These are phyloP conservation scores for Clarias pachynema DNA, from an alignment of 2,797 vertebrate species.

Conservation along the genomic window DNA sequence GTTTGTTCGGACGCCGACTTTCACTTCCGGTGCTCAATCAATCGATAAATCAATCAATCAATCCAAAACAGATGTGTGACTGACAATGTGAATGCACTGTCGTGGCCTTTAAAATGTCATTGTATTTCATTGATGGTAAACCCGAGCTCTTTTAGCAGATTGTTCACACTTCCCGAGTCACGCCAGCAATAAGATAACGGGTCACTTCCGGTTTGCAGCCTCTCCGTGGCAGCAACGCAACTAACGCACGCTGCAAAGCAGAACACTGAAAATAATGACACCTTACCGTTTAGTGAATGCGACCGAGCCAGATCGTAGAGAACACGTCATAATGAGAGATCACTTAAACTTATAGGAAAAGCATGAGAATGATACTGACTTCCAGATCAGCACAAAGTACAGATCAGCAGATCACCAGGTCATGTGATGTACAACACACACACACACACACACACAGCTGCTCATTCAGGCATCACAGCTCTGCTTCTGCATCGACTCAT, in stretches of 20 bases:
- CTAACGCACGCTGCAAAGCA: neutral
- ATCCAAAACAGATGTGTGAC: too few relatives aligned
- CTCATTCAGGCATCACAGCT: neutral
- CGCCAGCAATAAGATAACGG: neutral
- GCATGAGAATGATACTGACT: neutral
- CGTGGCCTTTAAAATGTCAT: neutral
- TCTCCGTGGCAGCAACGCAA: neutral
- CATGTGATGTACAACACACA: slow-evolving; percentile 27
- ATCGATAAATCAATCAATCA: too few relatives aligned
- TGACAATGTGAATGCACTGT: neutral
- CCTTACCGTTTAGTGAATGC: slow-evolving; percentile 31
- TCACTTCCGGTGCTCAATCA: slow-evolving; percentile 7
- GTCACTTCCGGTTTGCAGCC: neutral
- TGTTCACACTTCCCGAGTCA: neutral
- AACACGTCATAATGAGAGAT: slow-evolving; percentile 8
- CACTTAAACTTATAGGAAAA: neutral
- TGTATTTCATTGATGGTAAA: too few relatives aligned
- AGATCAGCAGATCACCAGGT: neutral
- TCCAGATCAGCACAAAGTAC: neutral
- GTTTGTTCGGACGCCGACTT: neutral
- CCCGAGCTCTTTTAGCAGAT: neutral
- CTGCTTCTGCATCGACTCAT: neutral
- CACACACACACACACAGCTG: too few relatives aligned
- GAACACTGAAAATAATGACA: too few relatives aligned
- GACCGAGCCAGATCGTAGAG: neutral